Evolutionary conservation across 2,888 invertebrate genomes (phyloP), one percentile per base, ranked within the genome.

Genomic region (Philereme transversata): DNA sequence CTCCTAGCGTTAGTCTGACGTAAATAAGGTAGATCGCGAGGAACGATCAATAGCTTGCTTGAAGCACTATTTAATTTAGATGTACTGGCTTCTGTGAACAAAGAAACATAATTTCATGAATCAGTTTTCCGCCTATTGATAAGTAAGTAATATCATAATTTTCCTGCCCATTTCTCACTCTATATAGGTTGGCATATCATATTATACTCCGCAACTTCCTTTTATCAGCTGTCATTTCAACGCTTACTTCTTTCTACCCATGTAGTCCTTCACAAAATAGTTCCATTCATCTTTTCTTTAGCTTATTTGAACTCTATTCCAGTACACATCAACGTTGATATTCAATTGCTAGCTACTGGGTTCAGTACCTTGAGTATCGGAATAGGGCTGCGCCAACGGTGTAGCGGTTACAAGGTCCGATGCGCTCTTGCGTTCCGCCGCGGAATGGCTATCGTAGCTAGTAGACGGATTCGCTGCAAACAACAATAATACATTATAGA

Each of bases 1-100:
- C 92, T 87, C 81, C 92, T 79, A 56, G 92, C 92, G 92, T 92
- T 91, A 86, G 92, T 92, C 82, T 92, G 92, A 76, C 92, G 88
- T 82, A 92, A 81, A 74, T 92, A 92, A 43, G 92, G 92, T 62
- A 92, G 88, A 75, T 92, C 91, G 65, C 91, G 86, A 4, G 91
- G 91, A 62, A 92, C 90, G 55, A 91, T 92, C 55, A 91, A 81
- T 68, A 91, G 83, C 77, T 92, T 91, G 76, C 90, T 91, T 56
- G 82, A 74, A 58, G 87, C 76, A 70, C 76, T 81, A 62, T 85
- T 81, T 49, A 81, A 78, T 75, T 86, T 90, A 33, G 90, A 91
- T 57, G 88, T 85, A 69, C 88, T 81, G 46, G 90, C 82, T 82
- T 90, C 91, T 91, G 86, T 66, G 69, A 68, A 62, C 57, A 63